Evolutionary conservation across 2,797 vertebrate species (phyloP).

Genomic region (Lacerta agilis): DNA sequence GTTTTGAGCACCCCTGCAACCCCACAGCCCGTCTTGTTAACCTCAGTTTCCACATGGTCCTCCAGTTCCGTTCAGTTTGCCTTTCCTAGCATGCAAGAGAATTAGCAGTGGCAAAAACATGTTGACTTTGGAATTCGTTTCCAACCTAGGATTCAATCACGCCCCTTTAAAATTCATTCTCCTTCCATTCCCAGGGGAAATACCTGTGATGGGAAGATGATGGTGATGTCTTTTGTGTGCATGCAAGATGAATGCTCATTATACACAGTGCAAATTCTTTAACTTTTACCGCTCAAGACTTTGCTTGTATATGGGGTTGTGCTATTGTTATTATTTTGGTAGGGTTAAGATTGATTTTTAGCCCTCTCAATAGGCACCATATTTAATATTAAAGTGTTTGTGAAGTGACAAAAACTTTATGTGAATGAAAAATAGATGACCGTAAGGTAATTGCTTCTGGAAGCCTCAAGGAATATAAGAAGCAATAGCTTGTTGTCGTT

Average conservation of each 20-base stretch:
- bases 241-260: background rate
- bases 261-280: background rate
- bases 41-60: constrained; percentile 20
- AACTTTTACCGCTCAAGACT: constrained; percentile 8
- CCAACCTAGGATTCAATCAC: background rate
- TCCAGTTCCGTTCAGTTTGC: background rate
- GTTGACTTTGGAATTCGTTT: constrained; percentile 31
- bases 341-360: constrained; percentile 31
- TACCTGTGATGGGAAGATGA: constrained; percentile 16
- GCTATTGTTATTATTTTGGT: background rate
- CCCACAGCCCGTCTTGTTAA: constrained; percentile 30
- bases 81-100: background rate
- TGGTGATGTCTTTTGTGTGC: constrained; percentile 15
- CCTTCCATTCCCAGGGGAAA: constrained; percentile 17
- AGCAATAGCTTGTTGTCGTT: constrained; percentile 4
- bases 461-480: background rate
- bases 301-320: background rate
- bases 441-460: background rate
- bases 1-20: background rate
- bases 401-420: background rate
- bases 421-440: background rate
- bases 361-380: background rate
- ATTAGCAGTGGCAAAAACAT: constrained; percentile 3
- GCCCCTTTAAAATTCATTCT: constrained; percentile 20
- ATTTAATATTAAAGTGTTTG: background rate